Conservation (phyloP, 2,888 invertebrate genomes). For the Agrenia bidenticulata region DNA sequence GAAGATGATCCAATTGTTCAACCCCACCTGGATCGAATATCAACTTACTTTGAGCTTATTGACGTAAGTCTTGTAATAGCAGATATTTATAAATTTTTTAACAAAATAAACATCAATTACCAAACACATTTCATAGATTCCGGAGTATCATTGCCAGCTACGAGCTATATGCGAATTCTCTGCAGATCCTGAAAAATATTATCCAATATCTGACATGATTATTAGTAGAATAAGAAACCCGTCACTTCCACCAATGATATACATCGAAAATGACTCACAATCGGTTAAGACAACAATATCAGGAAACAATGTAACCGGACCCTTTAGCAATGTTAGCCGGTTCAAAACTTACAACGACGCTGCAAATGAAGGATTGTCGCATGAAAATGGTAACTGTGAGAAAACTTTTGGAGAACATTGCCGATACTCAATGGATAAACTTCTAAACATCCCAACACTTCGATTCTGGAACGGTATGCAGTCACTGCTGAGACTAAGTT, state of each 20-base stretch:
- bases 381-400: slow-evolving; percentile 40
- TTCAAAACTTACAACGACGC: slow-evolving; percentile 49
- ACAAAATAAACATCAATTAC: no score
- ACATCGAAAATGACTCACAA: slow-evolving; percentile 13
- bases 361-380: slow-evolving; percentile 45
- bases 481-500: slow-evolving; percentile 45
- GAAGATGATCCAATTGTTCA: slow-evolving; percentile 38
- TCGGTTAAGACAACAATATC: neutral
- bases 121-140: slow-evolving; percentile 43
- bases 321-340: slow-evolving; percentile 34
- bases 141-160: slow-evolving; percentile 52
- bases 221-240: slow-evolving; percentile 49
- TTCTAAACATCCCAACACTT: slow-evolving; percentile 53
- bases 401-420: slow-evolving; percentile 40
- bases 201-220: slow-evolving; percentile 52
- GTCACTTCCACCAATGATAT: slow-evolving; percentile 30
- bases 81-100: no score
- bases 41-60: slow-evolving; percentile 49
- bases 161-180: slow-evolving; percentile 53
- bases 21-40: slow-evolving; percentile 45
- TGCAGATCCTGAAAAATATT: slow-evolving; percentile 51
- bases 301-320: neutral
- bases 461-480: slow-evolving; percentile 53
- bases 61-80: slow-evolving; percentile 36
- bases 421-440: slow-evolving; percentile 45